A percentile compares a stretch with the other conserved stretches of the same genome.
These are phyloP conservation scores for Xiphorhynchus elegans DNA, from an alignment of 2,113 vertebrate species.

Conservation along the genomic window DNA sequence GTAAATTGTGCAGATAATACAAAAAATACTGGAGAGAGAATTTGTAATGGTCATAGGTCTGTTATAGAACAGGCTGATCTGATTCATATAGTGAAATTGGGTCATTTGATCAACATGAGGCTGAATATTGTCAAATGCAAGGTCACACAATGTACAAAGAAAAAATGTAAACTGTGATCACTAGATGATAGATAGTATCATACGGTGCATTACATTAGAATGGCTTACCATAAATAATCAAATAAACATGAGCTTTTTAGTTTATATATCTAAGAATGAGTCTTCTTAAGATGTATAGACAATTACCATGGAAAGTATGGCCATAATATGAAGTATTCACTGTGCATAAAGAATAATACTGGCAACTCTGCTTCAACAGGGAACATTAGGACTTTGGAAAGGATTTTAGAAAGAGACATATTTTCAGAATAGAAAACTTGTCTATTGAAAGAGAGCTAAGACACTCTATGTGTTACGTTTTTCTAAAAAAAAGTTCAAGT, in stretches of 20 bases:
- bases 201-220: neutral
- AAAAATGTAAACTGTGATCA: neutral
- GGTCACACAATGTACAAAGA: neutral
- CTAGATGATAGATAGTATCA: neutral
- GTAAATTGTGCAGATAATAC: constrained; percentile 18
- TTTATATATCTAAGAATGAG: neutral
- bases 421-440: neutral
- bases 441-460: neutral
- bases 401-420: neutral
- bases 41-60: neutral
- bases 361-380: neutral
- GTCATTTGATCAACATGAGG: neutral
- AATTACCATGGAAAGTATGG: neutral
- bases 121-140: neutral
- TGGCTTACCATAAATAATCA: neutral
- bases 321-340: neutral
- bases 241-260: neutral
- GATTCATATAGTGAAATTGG: neutral
- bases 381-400: neutral
- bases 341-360: neutral
- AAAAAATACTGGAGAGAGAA: neutral
- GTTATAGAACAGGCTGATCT: neutral
- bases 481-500: neutral
- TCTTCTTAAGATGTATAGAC: neutral
- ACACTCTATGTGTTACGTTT: neutral